Percentiles rank a stretch among this genome's conserved stretches.
Evolutionary conservation across 2,888 invertebrate species (phyloP).

Genomic region (Bellardia bayeri): DNA sequence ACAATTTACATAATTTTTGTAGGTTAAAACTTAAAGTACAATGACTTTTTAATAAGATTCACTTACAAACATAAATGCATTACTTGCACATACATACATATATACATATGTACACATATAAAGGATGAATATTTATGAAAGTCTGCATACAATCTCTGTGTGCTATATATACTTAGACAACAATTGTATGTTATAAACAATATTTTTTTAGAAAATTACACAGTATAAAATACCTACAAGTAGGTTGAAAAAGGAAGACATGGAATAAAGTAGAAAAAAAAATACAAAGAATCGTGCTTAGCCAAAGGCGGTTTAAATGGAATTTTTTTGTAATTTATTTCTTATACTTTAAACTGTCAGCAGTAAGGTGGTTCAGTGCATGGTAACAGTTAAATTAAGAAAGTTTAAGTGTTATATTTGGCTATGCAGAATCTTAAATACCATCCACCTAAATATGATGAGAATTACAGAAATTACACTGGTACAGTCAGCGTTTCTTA

Average conservation of each 20-base stretch:
- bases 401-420: too few relatives aligned
- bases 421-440: too few relatives aligned
- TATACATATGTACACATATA: background rate
- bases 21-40: slow-evolving; percentile 23
- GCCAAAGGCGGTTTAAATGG: slow-evolving; percentile 31
- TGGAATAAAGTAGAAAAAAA: background rate
- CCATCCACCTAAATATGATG: too few relatives aligned
- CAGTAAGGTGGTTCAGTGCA: background rate
- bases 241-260: background rate
- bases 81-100: background rate
- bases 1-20: background rate
- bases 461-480: too few relatives aligned
- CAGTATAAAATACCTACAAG: background rate
- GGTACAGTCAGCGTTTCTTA: too few relatives aligned
- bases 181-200: background rate
- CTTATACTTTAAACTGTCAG: background rate
- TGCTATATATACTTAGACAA: background rate
- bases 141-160: background rate
- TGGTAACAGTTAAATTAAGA: background rate
- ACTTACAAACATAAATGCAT: background rate
- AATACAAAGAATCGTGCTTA: slow-evolving; percentile 27
- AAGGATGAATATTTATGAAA: background rate
- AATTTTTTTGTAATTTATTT: slow-evolving; percentile 30
- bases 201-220: slow-evolving; percentile 16
- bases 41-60: slow-evolving; percentile 9